Conservation (phyloP, 1,140 invertebrate genomes). For the Pseudobourletiella spinata region DNA sequence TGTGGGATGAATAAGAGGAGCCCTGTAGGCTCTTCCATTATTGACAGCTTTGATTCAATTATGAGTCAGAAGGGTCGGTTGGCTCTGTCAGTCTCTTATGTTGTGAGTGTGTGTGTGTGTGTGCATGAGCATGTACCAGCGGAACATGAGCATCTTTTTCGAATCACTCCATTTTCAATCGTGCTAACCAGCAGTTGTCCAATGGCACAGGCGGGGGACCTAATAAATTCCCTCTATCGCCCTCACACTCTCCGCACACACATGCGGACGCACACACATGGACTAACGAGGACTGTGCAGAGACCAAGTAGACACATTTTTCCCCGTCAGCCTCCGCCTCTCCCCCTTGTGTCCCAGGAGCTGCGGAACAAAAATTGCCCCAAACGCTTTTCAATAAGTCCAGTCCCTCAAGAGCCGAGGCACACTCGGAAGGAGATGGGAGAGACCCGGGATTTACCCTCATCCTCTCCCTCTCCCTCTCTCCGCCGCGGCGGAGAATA, state of each 20-base stretch:
- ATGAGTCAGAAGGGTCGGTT: slow-evolving; percentile 11
- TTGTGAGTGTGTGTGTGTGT: neutral
- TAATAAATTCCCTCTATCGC: neutral
- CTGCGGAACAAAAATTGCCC: slow-evolving; percentile 28
- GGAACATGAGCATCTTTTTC: neutral
- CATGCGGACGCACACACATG: too few species aligned
- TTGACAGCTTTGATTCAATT: slow-evolving; percentile 34
- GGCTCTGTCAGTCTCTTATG: neutral
- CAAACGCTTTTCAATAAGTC: slow-evolving; percentile 34
- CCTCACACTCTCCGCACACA: too few species aligned
- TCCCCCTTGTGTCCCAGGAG: slow-evolving; percentile 17
- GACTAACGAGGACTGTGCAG: too few species aligned
- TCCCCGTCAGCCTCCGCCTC: too few species aligned
- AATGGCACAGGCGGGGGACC: too few species aligned
- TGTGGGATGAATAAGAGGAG: slow-evolving; percentile 2
- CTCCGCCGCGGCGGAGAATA: neutral
- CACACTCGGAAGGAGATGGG: neutral
- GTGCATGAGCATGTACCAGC: neutral
- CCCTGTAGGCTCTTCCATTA: slow-evolving; percentile 25
- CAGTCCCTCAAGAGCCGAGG: slow-evolving; percentile 19
- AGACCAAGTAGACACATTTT: too few species aligned
- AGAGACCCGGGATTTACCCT: neutral
- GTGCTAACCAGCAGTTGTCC: neutral
- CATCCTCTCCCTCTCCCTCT: neutral
- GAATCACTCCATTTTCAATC: neutral